Base-by-base conservation (phyloP, 2,888 invertebrate species). In the Labia minor region DNA sequence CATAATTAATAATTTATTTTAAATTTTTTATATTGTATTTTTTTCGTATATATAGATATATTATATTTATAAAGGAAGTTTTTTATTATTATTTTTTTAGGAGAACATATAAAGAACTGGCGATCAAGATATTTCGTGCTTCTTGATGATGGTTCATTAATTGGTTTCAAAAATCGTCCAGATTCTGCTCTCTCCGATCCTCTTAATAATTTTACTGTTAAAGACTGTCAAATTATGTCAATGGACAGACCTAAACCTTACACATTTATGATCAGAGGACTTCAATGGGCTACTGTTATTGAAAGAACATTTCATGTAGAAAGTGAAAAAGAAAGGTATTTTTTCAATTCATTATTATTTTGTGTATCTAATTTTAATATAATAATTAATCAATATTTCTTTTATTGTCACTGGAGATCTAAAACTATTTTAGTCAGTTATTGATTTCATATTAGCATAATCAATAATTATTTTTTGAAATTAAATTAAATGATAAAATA, bases 61-160 rank as follows among this genome's bases (percentile, higher is more conserved):
- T n/a, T n/a, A n/a, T n/a, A n/a, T n/a, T n/a, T n/a, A n/a, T n/a
- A n/a, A n/a, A n/a, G n/a, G n/a, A n/a, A n/a, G n/a, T n/a, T n/a
- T n/a, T n/a, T n/a, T n/a, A n/a, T n/a, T n/a, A n/a, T n/a, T 65
- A 66, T 64, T 21, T 66, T 75, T 75, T 1, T 72, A 86, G 97
- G 98, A 68, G 99, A 99, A 80, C 98, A 98, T 80, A 97, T 99
- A 74, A 93, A 94, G 79, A 99, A 95, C 77, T 99, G 99, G 99
- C 86, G 99, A 74, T 87, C 92, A 71, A 86, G 98, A 71, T 99
- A 98, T 81, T 99, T 99, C 80, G 87, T 97, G 69, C 82, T 99
- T 66, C 87, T 93, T 74, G 90, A 92, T 75, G 92, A 99, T 83
- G 99, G 99, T 18, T 89, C 92, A 66, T 84, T 99, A 72, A 88